phyloP scores from a whole-genome alignment of 2,888 invertebrate species.

The Napeogenes inachia region DNA sequence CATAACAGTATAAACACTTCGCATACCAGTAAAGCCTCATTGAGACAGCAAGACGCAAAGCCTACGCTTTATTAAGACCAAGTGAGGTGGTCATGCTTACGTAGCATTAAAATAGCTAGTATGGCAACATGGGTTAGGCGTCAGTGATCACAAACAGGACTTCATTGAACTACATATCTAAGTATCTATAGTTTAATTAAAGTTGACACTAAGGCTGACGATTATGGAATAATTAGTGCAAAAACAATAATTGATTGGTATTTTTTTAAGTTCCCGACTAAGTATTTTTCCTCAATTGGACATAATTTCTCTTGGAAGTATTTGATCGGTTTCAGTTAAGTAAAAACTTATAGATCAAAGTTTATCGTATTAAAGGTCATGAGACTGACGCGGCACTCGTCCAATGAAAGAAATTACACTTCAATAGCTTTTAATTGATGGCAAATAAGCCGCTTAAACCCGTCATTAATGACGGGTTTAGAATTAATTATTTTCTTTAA shows the following conservation, averaged over 20 bases:
- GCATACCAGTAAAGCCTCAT: conserved; percentile 25
- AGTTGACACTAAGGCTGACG: neutral
- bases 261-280: too few relatives aligned
- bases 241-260: too few relatives aligned
- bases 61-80: conserved; percentile 31
- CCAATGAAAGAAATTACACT: conserved; percentile 50
- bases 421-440: conserved; percentile 53
- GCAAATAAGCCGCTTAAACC: conserved; percentile 44
- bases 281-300: too few relatives aligned
- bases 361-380: conserved; percentile 37
- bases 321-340: conserved; percentile 17
- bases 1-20: conserved; percentile 6
- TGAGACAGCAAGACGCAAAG: conserved; percentile 23
- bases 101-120: conserved; percentile 42
- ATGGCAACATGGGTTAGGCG: conserved; percentile 39
- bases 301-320: neutral
- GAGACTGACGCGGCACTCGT: conserved; percentile 37
- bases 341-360: conserved; percentile 27
- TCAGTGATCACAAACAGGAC: conserved; percentile 38
- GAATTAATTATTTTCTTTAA: neutral
- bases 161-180: conserved; percentile 53
- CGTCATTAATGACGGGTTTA: conserved; percentile 47
- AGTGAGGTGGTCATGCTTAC: conserved; percentile 46
- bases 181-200: conserved; percentile 8
- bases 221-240: neutral